Evolutionary conservation across 2,797 vertebrate species (phyloP).

Genomic region (Arremon aurantiirostris): DNA sequence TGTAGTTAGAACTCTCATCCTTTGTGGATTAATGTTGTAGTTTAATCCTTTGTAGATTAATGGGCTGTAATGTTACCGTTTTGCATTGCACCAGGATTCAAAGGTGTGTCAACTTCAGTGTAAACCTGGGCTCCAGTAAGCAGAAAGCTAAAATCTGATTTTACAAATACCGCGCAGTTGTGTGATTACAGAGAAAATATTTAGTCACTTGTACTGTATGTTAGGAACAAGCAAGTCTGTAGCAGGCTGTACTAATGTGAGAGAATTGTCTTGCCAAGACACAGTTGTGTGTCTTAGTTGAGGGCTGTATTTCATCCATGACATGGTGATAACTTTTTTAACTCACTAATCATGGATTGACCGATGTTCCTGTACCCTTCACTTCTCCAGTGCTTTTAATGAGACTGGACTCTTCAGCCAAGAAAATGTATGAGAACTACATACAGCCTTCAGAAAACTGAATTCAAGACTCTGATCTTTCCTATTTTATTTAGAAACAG

Average conservation of each 20-base stretch:
- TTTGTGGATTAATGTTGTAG: not conserved
- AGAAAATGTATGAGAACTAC: not conserved
- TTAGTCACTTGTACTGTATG: not conserved
- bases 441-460: not conserved
- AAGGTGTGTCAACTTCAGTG: not conserved
- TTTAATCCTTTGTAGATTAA: not conserved
- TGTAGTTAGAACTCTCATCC: not conserved
- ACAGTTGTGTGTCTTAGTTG: not conserved
- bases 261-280: not conserved
- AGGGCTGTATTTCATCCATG: not conserved
- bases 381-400: not conserved
- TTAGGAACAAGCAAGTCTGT: not conserved
- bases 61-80: accelerated
- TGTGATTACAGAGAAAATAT: not conserved
- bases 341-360: not conserved
- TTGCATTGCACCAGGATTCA: not conserved
- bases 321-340: not conserved
- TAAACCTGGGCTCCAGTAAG: not conserved
- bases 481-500: not conserved
- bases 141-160: not conserved
- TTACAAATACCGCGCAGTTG: not conserved
- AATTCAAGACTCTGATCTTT: not conserved
- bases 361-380: not conserved
- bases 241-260: not conserved
- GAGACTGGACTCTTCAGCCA: not conserved